A percentile compares a stretch with the other conserved stretches of the same genome.
Conservation (phyloP, 2,888 invertebrate genomes). For the Caenorhabditis drosophilae region DNA sequence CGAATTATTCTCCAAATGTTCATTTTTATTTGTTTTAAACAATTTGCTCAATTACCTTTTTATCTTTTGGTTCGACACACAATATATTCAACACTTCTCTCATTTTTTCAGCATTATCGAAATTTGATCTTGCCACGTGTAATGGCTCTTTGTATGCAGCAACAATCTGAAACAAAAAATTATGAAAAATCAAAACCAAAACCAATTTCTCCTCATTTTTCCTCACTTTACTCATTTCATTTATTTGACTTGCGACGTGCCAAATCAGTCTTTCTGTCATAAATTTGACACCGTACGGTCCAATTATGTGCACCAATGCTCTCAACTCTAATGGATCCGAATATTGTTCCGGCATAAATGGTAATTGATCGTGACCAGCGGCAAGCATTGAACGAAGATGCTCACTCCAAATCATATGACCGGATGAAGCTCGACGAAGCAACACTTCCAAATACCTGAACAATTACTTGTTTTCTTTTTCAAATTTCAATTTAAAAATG, state of each 20-base stretch:
- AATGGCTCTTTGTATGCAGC: slow-evolving; percentile 90
- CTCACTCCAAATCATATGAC: slow-evolving; percentile 94
- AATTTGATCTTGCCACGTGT: slow-evolving; percentile 87
- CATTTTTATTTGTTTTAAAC: no score
- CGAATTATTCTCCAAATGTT: neutral
- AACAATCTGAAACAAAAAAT: no score
- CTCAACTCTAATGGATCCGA: slow-evolving; percentile 79
- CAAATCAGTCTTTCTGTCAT: slow-evolving; percentile 95
- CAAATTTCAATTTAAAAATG: no score
- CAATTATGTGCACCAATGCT: slow-evolving; percentile 92
- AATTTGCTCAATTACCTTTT: no score
- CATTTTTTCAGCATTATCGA: slow-evolving; percentile 98
- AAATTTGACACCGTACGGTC: slow-evolving; percentile 97
- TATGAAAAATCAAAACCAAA: no score
- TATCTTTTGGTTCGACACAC: slow-evolving; percentile 45
- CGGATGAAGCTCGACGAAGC: slow-evolving; percentile 87
- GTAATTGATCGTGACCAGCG: slow-evolving; percentile 69
- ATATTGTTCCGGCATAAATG: slow-evolving; percentile 94
- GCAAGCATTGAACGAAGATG: slow-evolving; percentile 91
- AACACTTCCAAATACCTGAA: slow-evolving; percentile 72
- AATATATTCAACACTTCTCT: slow-evolving; percentile 81
- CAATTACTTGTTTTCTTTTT: no score
- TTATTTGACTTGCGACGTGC: slow-evolving; percentile 97
- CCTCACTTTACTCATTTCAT: slow-evolving; percentile 86
- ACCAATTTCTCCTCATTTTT: no score